Evolutionary conservation across 64 coral and sea anemone genomes (phyloP), one percentile per base, ranked within the genome.

Genomic region (Pocillopora verrucosa): DNA sequence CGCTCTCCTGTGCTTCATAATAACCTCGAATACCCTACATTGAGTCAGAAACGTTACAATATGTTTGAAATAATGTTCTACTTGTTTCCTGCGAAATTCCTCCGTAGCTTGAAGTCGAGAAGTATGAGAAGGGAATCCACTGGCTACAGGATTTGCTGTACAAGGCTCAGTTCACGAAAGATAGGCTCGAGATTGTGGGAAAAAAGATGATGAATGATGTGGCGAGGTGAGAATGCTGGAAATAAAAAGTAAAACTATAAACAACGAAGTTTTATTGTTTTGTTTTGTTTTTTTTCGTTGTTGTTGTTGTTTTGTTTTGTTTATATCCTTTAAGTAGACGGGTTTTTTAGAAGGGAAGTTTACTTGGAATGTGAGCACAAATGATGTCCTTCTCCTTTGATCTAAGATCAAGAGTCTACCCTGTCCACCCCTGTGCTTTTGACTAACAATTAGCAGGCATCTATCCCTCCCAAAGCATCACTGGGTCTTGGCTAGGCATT

Each of bases 131-230:
- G 26, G 97, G 94, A 56, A 76, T 99, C 15, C 24, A 80, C 35
- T 95, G 94, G 91, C 80, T 99, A 24, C 91, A 93, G 24, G 97
- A 99, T 1, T 38, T 99, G 35, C 75, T 99, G 63, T 99, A 91
- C 84, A 93, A 95, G 16, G 88, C 77, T 41, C 91, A 95, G 78
- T 92, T 99, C 74, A 95, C 93, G 12, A 90, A 89, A 59, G 91
- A 94, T 63, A 93, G 97, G 74, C 84, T 99, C n/a, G 91, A 95
- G 67, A 84, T 99, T 91, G 97, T 99, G 13, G 94, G 84, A 70
- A 99, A 93, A 61, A 99, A 99, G 65, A 99, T 99, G 97, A 93
- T 99, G 76, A 99, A 99, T 70, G 97, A 99, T 34, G 94, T 99
- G 34, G 91, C 94, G 60, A 92, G 94, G 97, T 99, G 36, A 76